phyloP scores from a whole-genome alignment of 2,113 vertebrate species.

The Cariama cristata region DNA sequence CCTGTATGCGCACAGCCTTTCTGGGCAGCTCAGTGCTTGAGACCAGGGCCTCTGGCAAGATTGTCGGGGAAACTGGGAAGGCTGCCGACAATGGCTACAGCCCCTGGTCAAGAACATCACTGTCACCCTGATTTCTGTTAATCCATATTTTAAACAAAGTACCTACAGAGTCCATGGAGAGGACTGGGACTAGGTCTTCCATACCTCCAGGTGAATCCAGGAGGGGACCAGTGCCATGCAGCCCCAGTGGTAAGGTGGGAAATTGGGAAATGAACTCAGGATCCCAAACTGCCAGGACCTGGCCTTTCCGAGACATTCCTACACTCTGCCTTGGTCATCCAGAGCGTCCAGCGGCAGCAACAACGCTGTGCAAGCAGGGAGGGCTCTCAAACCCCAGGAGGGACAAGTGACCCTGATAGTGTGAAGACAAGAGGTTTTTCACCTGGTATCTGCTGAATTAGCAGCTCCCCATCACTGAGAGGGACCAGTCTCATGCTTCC shows the following conservation, averaged over 20 bases:
- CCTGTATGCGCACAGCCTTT: neutral
- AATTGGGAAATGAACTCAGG: neutral
- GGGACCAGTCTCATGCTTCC: neutral
- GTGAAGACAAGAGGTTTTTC: neutral
- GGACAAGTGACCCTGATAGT: neutral
- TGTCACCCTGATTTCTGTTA: neutral
- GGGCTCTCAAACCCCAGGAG: neutral
- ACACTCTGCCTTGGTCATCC: neutral
- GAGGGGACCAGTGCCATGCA: neutral
- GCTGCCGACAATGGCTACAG: neutral
- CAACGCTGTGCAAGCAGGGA: neutral
- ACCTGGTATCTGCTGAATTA: neutral
- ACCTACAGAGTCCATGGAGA: neutral
- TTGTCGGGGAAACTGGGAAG: neutral
- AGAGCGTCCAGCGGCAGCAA: neutral
- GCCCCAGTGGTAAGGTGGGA: neutral
- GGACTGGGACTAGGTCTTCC: neutral
- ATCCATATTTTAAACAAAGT: neutral
- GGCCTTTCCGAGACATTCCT: neutral
- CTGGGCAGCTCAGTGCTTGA: neutral
- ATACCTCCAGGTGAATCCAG: neutral
- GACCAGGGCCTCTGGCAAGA: rapidly evolving
- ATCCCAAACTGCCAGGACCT: neutral
- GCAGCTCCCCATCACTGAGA: neutral
- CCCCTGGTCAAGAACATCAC: neutral